phyloP scores from a whole-genome alignment of 1,140 invertebrate species.

The Lepidurus couesii region DNA sequence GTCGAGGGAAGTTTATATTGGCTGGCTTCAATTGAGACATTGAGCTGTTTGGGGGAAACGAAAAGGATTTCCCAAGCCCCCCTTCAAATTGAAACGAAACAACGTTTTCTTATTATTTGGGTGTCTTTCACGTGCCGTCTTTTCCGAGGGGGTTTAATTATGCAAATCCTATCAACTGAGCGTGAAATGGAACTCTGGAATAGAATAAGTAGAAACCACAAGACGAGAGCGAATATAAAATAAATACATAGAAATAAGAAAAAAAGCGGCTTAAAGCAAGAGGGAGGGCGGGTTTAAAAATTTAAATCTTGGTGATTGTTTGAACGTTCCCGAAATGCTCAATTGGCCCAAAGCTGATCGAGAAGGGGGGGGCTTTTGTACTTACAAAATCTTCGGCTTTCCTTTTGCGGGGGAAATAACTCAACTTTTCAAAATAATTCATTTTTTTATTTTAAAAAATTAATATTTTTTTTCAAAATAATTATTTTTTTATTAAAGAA shows the following conservation, averaged over 20 bases:
- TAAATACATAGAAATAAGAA: neutral
- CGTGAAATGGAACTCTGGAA: slow-evolving; percentile 20
- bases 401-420: neutral
- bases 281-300: slow-evolving; percentile 13
- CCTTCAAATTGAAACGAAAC: slow-evolving; percentile 24
- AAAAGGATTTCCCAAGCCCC: neutral
- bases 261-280: slow-evolving; percentile 28
- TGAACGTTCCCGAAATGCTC: slow-evolving; percentile 23
- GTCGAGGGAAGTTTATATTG: slow-evolving; percentile 1
- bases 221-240: slow-evolving; percentile 23
- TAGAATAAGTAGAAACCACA: slow-evolving; percentile 24
- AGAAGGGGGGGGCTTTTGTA: neutral
- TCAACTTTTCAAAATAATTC: neutral
- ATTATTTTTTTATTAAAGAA: too few species aligned
- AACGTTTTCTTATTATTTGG: slow-evolving; percentile 11
- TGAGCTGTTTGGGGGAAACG: neutral
- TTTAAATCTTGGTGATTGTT: slow-evolving; percentile 26
- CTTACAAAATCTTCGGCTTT: neutral
- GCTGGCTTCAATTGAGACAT: slow-evolving; percentile 15
- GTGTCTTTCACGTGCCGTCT: neutral
- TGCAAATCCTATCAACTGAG: slow-evolving; percentile 21
- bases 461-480: too few species aligned
- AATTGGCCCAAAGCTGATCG: neutral
- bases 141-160: neutral
- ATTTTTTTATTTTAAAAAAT: too few species aligned